These are phyloP conservation scores for Hetaerina americana DNA, from an alignment of 1,140 invertebrate species.

Conservation along the genomic window DNA sequence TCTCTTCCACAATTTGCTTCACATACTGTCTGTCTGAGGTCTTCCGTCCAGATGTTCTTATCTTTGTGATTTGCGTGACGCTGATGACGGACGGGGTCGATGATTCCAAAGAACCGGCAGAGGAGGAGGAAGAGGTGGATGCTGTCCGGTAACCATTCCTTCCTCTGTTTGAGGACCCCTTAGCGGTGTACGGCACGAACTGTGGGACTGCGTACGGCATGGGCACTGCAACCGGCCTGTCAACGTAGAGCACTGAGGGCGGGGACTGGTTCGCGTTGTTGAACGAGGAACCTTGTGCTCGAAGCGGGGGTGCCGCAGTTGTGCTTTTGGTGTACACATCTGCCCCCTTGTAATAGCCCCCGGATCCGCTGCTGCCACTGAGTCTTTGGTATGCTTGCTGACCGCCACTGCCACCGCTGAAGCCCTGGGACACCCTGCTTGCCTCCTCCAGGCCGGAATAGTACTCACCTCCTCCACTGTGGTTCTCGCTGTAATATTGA, in stretches of 20 bases:
- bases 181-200: conserved; percentile 22
- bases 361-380: not conserved
- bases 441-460: not conserved
- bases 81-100: not conserved
- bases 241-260: not conserved
- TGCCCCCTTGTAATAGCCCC: too few relatives aligned
- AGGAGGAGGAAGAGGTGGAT: not conserved
- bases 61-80: not conserved
- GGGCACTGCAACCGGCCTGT: conserved; percentile 17
- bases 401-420: not conserved
- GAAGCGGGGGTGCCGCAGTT: too few relatives aligned
- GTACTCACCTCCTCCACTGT: not conserved
- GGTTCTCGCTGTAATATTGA: not conserved
- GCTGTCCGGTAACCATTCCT: not conserved
- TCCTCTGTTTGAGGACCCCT: not conserved
- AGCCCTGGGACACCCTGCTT: not conserved
- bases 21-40: not conserved
- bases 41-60: not conserved
- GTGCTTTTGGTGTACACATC: too few relatives aligned
- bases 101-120: not conserved
- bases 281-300: too few relatives aligned
- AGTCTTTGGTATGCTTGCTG: not conserved
- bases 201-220: conserved; percentile 31
- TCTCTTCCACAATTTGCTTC: not conserved
- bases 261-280: too few relatives aligned